A percentile compares a stretch with the other conserved stretches of the same genome.
Conservation (phyloP, 2,797 vertebrate genomes). For the Liparis tanakae region DNA sequence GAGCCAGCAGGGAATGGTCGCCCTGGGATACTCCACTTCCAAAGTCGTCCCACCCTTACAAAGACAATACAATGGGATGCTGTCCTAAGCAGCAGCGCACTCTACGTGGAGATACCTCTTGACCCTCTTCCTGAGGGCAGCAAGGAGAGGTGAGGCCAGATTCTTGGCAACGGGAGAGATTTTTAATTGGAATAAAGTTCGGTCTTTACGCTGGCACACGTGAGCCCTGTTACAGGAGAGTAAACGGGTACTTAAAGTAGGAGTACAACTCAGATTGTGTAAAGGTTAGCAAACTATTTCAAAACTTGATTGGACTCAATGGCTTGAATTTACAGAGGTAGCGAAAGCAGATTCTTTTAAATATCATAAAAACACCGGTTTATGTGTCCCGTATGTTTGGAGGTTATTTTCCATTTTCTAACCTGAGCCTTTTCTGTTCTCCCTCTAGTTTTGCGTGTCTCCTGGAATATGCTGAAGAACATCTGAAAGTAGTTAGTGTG, state of each 20-base stretch:
- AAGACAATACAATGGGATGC: slow-evolving; percentile 84
- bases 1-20: slow-evolving; percentile 83
- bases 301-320: not conserved
- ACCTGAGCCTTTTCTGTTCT: slow-evolving; percentile 19
- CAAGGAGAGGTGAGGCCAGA: slow-evolving; percentile 84
- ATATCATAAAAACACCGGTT: not conserved
- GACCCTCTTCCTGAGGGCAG: slow-evolving; percentile 86
- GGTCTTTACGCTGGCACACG: not conserved
- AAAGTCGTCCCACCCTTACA: slow-evolving; percentile 81
- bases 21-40: slow-evolving; percentile 86
- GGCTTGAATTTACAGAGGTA: not conserved
- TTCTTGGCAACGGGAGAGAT: not conserved
- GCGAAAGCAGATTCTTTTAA: not conserved
- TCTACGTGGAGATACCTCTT: slow-evolving; percentile 85
- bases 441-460: slow-evolving; percentile 82
- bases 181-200: not conserved
- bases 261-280: not conserved
- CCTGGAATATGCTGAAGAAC: slow-evolving; percentile 88
- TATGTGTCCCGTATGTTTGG: not conserved
- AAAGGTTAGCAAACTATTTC: not conserved
- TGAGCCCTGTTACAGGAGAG: not conserved
- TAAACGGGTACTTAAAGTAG: not conserved
- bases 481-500: slow-evolving; percentile 86
- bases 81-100: slow-evolving; percentile 78
- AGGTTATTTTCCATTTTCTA: slow-evolving; percentile 10